Evolutionary conservation across 2,797 vertebrate species (phyloP), one percentile per base, ranked within the genome.

Genomic region (Sebastolobus alascanus): DNA sequence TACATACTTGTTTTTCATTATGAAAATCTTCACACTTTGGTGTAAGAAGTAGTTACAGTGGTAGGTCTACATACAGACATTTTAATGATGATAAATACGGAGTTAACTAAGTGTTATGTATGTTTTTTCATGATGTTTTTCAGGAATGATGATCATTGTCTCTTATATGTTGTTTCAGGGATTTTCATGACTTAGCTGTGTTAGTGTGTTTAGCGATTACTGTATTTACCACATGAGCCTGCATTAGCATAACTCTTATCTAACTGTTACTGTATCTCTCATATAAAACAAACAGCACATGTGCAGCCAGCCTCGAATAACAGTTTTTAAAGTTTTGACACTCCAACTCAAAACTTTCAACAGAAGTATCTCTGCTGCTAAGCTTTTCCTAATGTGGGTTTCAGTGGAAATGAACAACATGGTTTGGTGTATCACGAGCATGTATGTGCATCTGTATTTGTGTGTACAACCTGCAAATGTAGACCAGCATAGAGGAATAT

Each of bases 381-480:
- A 18, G 2, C 1, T 27, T 11, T 54, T 58, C 9, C 13, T 60
- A 40, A 60, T 2, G 54, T 38, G 46, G 25, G 7, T 73, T 68
- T 43, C 40, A 52, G 14, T 75, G 46, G 35, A 80, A 80, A 12
- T 11, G 0, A 22, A 33, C 27, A 72, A 27, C 27, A 29, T 22
- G 73, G 5, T 38, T 37, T n/a, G 6, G 14, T 75, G 22, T 64
- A 35, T 40, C 1, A 0, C 1, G 2, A 73, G 12, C n/a, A 2
- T 2, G 4, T 16, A 2, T 25, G 38, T 18, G 1, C 4, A 35
- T 37, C 14, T 64, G 43, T 35, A 9, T 71, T 8, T 61, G 38
- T 80, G 20, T 67, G 40, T 67, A 20, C 25, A 61, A 61, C 50
- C 29, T 63, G 4, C 33, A 76, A 78, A 73, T 63, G 52, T 4